Evolutionary conservation across 1,140 invertebrate species (phyloP).

Genomic region (Harlomillsia oculata): DNA sequence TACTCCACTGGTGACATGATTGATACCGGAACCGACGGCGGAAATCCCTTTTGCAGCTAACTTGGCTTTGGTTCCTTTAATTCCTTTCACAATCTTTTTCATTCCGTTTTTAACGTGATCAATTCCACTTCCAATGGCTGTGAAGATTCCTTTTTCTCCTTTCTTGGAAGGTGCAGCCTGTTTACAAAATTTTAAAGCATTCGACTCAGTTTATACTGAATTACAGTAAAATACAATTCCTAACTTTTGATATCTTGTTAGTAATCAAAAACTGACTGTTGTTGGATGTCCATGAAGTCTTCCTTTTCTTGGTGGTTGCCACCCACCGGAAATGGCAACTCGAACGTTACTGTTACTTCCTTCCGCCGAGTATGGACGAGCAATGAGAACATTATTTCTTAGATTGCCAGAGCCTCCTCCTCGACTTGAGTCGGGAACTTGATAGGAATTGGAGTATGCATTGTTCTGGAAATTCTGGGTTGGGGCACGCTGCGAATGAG

Average conservation of each 20-base stretch:
- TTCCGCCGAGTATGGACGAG: too few species aligned
- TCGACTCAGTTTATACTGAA: neutral
- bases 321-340: too few species aligned
- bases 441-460: constrained; percentile 1
- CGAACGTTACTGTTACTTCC: too few species aligned
- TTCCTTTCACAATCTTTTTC: constrained; percentile 3
- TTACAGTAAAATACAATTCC: neutral
- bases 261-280: too few species aligned
- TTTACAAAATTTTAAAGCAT: neutral
- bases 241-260: neutral
- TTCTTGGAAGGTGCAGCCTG: too few species aligned
- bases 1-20: neutral
- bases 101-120: constrained; percentile 1
- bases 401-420: too few species aligned
- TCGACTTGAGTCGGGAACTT: too few species aligned
- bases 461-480: neutral
- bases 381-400: too few species aligned
- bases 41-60: constrained; percentile 5
- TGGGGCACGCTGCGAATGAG: neutral
- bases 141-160: too few species aligned
- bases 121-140: constrained; percentile 3
- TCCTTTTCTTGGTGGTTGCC: neutral
- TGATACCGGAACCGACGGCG: neutral
- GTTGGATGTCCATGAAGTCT: neutral
- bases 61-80: constrained; percentile 2